Conservation (phyloP, 2,797 vertebrate species). For the Helarctos malayanus region DNA sequence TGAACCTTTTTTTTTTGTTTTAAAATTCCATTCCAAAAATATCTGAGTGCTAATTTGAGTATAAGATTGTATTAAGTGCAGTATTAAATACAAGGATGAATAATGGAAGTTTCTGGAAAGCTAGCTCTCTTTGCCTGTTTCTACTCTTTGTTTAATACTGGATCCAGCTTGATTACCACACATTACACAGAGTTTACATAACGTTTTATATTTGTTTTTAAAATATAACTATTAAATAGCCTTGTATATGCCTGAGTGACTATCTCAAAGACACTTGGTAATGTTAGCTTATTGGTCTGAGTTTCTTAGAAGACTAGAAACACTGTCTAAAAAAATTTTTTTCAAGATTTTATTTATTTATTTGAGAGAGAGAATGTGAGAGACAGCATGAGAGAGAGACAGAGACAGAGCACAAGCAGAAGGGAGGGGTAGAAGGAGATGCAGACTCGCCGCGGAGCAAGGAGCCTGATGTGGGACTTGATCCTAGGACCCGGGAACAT, state of each 20-base stretch:
- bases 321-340: neutral
- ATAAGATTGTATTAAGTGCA: neutral
- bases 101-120: neutral
- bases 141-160: neutral
- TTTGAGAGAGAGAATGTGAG: too few relatives aligned
- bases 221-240: neutral
- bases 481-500: too few relatives aligned
- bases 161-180: neutral
- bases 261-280: neutral
- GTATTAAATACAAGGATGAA: neutral
- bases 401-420: too few relatives aligned
- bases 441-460: too few relatives aligned
- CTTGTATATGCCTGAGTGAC: neutral
- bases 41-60: neutral
- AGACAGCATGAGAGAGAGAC: too few relatives aligned
- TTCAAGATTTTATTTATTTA: too few relatives aligned
- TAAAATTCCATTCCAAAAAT: neutral
- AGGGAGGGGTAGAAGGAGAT: too few relatives aligned
- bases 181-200: neutral
- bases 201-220: neutral
- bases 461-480: too few relatives aligned
- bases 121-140: neutral
- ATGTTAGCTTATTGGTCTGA: neutral
- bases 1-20: slow-evolving; percentile 6
- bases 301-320: slow-evolving; percentile 6